Evolutionary conservation across 2,888 invertebrate genomes (phyloP).

Genomic region (Parnassius orleans): DNA sequence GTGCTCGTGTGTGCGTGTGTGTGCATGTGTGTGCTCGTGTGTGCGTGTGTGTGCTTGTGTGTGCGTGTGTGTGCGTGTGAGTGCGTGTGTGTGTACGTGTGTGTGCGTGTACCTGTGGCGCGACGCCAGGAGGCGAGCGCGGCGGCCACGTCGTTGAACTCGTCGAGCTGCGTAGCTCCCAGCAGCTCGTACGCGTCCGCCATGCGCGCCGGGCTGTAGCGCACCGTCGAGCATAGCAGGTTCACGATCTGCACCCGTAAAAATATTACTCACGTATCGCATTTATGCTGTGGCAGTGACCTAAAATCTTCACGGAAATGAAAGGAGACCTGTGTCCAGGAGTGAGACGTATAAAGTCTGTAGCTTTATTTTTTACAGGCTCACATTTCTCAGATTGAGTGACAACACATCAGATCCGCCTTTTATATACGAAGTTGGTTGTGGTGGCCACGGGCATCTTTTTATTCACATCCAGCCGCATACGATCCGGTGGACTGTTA

Average conservation of each 20-base stretch:
- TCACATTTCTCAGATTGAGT: too few species aligned
- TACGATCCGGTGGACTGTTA: too few species aligned
- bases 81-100: background rate
- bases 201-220: slow-evolving; percentile 84
- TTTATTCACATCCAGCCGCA: too few species aligned
- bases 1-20: background rate
- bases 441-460: too few species aligned
- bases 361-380: too few species aligned
- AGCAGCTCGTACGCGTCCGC: slow-evolving; percentile 94
- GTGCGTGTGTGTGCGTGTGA: background rate
- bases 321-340: too few species aligned
- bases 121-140: slow-evolving; percentile 89
- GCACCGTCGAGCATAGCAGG: slow-evolving; percentile 83
- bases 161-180: slow-evolving; percentile 92
- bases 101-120: slow-evolving; percentile 70
- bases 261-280: too few species aligned
- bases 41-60: background rate
- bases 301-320: too few species aligned
- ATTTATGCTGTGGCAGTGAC: too few species aligned
- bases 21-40: background rate
- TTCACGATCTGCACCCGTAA: slow-evolving; percentile 80
- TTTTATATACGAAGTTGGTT: too few species aligned
- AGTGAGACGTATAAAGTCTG: too few species aligned
- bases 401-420: too few species aligned
- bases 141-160: slow-evolving; percentile 87